A percentile compares a stretch with the other conserved stretches of the same genome.
Conservation (phyloP, 2,113 vertebrate species). For the Gracilinanus agilis region DNA sequence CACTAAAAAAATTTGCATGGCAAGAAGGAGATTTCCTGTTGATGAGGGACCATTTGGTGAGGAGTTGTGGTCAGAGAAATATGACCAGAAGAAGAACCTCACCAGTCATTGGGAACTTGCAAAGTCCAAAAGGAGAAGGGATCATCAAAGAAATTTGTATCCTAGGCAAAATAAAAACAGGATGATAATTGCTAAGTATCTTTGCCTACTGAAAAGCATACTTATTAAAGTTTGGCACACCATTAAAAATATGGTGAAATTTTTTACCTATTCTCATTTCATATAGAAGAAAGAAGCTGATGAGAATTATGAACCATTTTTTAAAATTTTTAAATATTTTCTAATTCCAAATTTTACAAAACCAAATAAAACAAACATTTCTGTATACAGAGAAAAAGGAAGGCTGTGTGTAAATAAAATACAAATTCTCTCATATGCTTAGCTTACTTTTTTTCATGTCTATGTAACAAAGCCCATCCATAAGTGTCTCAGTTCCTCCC, state of each 20-base stretch:
- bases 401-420: no score
- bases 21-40: neutral
- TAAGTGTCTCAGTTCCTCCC: no score
- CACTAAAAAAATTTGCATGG: neutral
- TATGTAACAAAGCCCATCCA: no score
- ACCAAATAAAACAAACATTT: no score
- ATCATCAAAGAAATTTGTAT: slow-evolving; percentile 44
- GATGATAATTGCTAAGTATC: slow-evolving; percentile 57
- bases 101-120: neutral
- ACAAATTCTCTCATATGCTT: no score
- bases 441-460: no score
- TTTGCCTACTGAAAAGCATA: slow-evolving; percentile 50
- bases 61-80: neutral
- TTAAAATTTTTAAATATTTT: no score
- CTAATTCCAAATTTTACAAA: no score
- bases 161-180: slow-evolving; percentile 57
- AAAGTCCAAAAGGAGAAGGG: neutral
- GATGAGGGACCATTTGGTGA: neutral
- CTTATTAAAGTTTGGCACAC: slow-evolving; percentile 14
- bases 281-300: slow-evolving; percentile 53
- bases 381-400: no score
- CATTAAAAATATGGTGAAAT: slow-evolving; percentile 64
- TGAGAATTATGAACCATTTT: slow-evolving; percentile 65
- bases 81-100: neutral
- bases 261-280: slow-evolving; percentile 54